Conservation (phyloP, 2,797 vertebrate species). For the Alca torda region DNA sequence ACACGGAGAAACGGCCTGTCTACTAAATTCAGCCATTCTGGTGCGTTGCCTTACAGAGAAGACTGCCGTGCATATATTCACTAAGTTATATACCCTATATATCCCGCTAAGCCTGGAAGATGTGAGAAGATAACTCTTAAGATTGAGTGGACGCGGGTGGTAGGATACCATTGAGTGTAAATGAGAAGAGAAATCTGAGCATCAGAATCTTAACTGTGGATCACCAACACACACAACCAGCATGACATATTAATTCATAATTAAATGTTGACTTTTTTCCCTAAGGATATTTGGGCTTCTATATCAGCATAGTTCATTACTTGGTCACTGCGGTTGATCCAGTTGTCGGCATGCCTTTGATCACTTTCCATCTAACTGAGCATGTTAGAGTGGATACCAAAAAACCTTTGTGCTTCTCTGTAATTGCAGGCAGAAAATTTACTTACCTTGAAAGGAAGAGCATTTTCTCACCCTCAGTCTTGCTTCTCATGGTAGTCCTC, state of each 20-base stretch:
- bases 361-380: conserved; percentile 9
- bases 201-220: conserved; percentile 23
- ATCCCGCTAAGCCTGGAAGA: background rate
- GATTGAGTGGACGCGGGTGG: background rate
- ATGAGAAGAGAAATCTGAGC: conserved; percentile 15
- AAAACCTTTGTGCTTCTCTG: background rate
- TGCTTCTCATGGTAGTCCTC: background rate
- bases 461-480: background rate
- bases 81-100: background rate
- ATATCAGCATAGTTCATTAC: conserved; percentile 32
- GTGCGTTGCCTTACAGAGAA: background rate
- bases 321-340: conserved; percentile 29
- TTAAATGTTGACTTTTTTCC: conserved; percentile 16
- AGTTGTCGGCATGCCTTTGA: conserved; percentile 40
- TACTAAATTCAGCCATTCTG: background rate
- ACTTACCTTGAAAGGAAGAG: background rate
- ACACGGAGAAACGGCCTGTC: background rate
- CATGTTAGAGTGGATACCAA: background rate
- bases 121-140: background rate
- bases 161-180: background rate
- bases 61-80: background rate
- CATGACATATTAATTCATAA: conserved; percentile 47
- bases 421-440: background rate
- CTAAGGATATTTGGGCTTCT: conserved; percentile 33
- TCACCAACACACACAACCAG: background rate